These are phyloP conservation scores for Huso huso DNA, from an alignment of 2,797 vertebrate species.

Conservation along the genomic window DNA sequence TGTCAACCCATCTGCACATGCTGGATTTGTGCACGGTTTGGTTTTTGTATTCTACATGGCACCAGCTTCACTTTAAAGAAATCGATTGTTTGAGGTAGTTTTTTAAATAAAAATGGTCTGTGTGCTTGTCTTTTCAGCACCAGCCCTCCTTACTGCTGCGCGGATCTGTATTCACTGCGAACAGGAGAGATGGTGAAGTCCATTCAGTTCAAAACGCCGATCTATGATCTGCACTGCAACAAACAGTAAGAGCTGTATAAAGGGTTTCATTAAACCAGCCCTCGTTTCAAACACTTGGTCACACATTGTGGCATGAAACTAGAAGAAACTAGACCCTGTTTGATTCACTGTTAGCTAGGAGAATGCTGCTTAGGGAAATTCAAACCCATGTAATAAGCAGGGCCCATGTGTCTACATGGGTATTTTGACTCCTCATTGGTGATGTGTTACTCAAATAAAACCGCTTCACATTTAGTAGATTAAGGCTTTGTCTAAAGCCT, in stretches of 20 bases:
- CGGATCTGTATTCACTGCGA: conserved; percentile 86
- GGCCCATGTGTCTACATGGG: too few relatives aligned
- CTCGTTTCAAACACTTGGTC: too few relatives aligned
- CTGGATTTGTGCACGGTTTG: conserved; percentile 18
- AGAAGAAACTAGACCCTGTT: too few relatives aligned
- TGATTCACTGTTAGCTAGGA: too few relatives aligned
- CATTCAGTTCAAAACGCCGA: conserved; percentile 96
- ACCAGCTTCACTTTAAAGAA: too few relatives aligned
- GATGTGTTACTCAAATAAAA: too few relatives aligned
- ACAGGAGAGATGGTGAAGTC: conserved; percentile 97
- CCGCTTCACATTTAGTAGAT: too few relatives aligned
- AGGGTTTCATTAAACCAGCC: background rate
- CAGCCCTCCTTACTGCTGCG: conserved; percentile 88
- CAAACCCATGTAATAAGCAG: too few relatives aligned
- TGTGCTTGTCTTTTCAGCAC: conserved; percentile 56
- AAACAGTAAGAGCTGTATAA: conserved; percentile 67
- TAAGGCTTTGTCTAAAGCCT: too few relatives aligned
- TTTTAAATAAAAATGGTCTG: background rate
- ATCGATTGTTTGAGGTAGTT: background rate
- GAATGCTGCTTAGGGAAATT: too few relatives aligned
- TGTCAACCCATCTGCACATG: conserved; percentile 30
- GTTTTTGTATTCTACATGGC: background rate
- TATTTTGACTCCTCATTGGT: too few relatives aligned
- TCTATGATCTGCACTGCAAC: conserved; percentile 93
- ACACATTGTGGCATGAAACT: too few relatives aligned